These are phyloP conservation scores for Bradysia coprophila DNA, from an alignment of 1,140 invertebrate genomes.

Conservation along the genomic window DNA sequence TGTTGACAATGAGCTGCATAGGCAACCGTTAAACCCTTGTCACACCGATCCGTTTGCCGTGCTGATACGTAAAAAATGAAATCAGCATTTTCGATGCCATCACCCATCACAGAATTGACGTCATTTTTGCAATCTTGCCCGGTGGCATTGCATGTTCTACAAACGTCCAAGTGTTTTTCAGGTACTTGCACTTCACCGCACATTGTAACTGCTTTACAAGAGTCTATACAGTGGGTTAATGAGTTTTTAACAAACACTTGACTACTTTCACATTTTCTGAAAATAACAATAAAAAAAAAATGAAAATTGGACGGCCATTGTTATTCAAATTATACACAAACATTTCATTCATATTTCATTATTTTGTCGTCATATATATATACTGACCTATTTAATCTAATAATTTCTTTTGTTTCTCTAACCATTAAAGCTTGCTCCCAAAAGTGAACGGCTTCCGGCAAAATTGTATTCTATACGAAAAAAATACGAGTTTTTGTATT, in stretches of 20 bases:
- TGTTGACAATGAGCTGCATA: slow-evolving; percentile 98
- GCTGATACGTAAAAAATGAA: slow-evolving; percentile 97
- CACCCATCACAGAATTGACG: slow-evolving; percentile 25
- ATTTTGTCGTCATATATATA: too few relatives aligned
- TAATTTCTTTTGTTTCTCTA: slow-evolving; percentile 60
- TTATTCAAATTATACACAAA: too few relatives aligned
- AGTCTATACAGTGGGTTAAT: slow-evolving; percentile 71
- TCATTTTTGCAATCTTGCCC: slow-evolving; percentile 53
- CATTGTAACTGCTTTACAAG: slow-evolving; percentile 68
- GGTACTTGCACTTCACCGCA: slow-evolving; percentile 90
- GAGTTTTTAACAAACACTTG: slow-evolving; percentile 68
- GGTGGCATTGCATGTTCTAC: slow-evolving; percentile 66
- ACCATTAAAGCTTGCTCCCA: slow-evolving; percentile 86
- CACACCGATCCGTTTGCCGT: slow-evolving; percentile 77
- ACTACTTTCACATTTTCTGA: slow-evolving; percentile 59
- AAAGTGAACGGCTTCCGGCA: slow-evolving; percentile 79
- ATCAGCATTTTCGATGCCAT: slow-evolving; percentile 71
- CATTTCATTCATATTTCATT: too few relatives aligned
- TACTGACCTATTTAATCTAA: slow-evolving; percentile 72
- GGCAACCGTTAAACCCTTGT: slow-evolving; percentile 74
- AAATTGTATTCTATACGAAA: slow-evolving; percentile 53
- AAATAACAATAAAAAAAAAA: slow-evolving; percentile 9
- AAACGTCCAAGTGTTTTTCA: slow-evolving; percentile 45
- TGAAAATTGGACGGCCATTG: too few relatives aligned
- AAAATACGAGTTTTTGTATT: too few relatives aligned